A percentile compares a stretch with the other conserved stretches of the same genome.
Conservation (phyloP, 1,140 invertebrate species). For the Aphelinus certus region DNA sequence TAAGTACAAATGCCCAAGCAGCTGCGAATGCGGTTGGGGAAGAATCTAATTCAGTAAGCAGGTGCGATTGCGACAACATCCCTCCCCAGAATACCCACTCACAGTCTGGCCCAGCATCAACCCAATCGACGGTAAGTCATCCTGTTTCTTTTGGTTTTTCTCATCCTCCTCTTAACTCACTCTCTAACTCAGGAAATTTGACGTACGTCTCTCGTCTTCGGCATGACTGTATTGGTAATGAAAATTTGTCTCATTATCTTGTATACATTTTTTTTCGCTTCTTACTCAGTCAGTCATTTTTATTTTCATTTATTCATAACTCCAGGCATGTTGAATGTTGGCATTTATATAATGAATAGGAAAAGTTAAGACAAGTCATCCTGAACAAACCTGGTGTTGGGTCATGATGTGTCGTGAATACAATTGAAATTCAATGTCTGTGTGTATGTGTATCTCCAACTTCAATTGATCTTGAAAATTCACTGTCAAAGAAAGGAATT, state of each 20-base stretch:
- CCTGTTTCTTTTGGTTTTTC: conserved; percentile 1
- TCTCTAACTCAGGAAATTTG: conserved; percentile 32
- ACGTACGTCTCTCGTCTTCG: conserved; percentile 12
- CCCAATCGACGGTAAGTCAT: conserved; percentile 61
- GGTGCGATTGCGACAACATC: conserved; percentile 62
- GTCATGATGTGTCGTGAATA: no score
- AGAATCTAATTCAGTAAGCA: conserved; percentile 56
- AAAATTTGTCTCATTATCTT: conserved; percentile 32
- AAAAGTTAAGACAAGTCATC: background rate
- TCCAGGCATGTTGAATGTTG: conserved; percentile 18
- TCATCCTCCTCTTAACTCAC: background rate
- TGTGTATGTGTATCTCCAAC: no score
- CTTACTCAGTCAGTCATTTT: background rate
- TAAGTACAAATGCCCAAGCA: conserved; percentile 59
- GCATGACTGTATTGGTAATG: conserved; percentile 19
- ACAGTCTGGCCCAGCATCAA: conserved; percentile 59
- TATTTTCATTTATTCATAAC: conserved; percentile 24
- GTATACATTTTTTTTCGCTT: conserved; percentile 22
- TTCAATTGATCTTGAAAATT: no score
- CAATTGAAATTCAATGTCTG: no score
- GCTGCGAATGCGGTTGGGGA: conserved; percentile 42
- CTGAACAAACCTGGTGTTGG: background rate
- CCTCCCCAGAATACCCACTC: conserved; percentile 59
- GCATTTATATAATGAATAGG: background rate
- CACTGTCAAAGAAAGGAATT: no score